Evolutionary conservation across 92 coral and sea anemone genomes (phyloP).

Genomic region (Phenganax stokvisi): DNA sequence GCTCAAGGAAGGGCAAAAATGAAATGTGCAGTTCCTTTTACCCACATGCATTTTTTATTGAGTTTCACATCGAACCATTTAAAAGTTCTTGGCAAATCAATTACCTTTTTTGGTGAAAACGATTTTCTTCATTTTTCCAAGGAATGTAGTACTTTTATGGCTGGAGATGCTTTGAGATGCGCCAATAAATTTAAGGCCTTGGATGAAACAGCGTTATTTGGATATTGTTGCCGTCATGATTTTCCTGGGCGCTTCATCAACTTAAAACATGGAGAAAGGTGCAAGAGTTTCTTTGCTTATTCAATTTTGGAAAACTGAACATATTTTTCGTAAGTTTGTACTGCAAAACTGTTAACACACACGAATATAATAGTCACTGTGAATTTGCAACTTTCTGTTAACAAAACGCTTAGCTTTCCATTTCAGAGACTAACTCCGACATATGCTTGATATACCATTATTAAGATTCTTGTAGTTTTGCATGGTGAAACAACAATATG

Average conservation of each 20-base stretch:
- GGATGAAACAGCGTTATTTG: background rate
- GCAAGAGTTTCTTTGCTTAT: background rate
- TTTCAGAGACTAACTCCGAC: background rate
- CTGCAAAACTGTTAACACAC: background rate
- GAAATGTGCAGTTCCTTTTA: too few relatives aligned
- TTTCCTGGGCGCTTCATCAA: background rate
- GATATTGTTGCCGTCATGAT: constrained; percentile 1
- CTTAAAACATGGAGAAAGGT: constrained; percentile 7
- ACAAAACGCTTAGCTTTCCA: background rate
- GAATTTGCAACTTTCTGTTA: background rate
- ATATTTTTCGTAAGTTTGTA: background rate
- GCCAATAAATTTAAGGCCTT: background rate
- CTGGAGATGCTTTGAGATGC: constrained; percentile 5
- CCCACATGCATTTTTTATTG: too few relatives aligned
- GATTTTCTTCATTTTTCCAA: background rate
- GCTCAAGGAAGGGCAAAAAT: too few relatives aligned
- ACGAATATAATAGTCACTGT: background rate
- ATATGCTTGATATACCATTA: background rate
- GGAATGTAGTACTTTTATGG: background rate
- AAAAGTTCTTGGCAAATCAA: background rate
- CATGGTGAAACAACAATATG: too few relatives aligned
- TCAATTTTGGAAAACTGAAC: background rate
- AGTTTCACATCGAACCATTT: too few relatives aligned
- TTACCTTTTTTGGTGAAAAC: background rate
- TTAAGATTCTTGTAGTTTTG: background rate